A percentile compares a stretch with the other conserved stretches of the same genome.
Conservation (phyloP, 2,113 vertebrate species). For the Eudyptes chrysolophus region DNA sequence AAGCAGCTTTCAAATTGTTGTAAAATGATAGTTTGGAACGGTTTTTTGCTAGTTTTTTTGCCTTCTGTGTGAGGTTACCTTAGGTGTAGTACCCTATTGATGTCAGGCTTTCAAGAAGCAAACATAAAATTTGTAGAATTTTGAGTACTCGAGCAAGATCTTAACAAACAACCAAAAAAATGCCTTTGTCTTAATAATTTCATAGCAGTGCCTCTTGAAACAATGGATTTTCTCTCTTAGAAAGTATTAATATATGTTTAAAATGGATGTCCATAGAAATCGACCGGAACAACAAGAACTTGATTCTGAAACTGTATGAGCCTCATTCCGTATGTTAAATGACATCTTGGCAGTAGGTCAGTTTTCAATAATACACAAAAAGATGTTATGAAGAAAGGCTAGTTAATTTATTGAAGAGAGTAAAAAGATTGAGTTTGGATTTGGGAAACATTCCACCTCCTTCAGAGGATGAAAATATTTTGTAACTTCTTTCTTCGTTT, state of each 20-base stretch:
- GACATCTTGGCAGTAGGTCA: neutral
- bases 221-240: neutral
- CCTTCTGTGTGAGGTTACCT: neutral
- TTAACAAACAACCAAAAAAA: neutral
- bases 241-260: neutral
- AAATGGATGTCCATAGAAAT: neutral
- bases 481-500: neutral
- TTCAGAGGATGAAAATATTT: neutral
- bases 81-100: neutral
- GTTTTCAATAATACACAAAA: neutral
- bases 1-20: neutral
- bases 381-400: neutral
- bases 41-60: neutral
- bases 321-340: neutral
- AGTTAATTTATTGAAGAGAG: neutral
- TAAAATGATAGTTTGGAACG: neutral
- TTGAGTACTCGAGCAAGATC: neutral
- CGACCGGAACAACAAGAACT: neutral
- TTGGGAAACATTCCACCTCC: neutral
- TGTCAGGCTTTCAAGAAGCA: neutral
- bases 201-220: neutral
- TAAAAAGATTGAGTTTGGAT: neutral
- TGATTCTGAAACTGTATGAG: neutral
- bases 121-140: neutral
- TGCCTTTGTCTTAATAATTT: neutral